Evolutionary conservation across 2,113 vertebrate genomes (phyloP).

Genomic region (Ammodytes marinus): DNA sequence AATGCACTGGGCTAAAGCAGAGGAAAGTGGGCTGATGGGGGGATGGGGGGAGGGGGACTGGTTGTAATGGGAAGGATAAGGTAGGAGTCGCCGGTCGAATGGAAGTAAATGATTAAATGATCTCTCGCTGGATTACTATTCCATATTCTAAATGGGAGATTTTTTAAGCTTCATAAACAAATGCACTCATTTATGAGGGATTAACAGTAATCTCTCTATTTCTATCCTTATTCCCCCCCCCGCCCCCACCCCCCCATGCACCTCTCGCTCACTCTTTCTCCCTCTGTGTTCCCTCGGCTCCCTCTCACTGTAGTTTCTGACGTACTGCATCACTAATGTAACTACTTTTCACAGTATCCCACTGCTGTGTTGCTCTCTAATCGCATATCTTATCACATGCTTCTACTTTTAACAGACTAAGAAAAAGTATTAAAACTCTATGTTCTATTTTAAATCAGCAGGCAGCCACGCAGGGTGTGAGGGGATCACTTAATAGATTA

Average conservation of each 20-base stretch:
- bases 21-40: slow-evolving; percentile 5
- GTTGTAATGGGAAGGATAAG: slow-evolving; percentile 73
- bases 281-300: slow-evolving; percentile 32
- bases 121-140: slow-evolving; percentile 84
- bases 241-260: slow-evolving; percentile 38
- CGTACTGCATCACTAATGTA: slow-evolving; percentile 4
- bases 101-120: slow-evolving; percentile 83
- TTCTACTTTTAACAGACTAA: background rate
- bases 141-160: slow-evolving; percentile 88
- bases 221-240: slow-evolving; percentile 63
- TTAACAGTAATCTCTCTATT: slow-evolving; percentile 87
- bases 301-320: slow-evolving; percentile 37
- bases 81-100: slow-evolving; percentile 52
- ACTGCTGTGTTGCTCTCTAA: slow-evolving; percentile 1
- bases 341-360: slow-evolving; percentile 25
- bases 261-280: slow-evolving; percentile 25
- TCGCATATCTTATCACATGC: slow-evolving; percentile 4
- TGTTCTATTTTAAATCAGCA: slow-evolving; percentile 33
- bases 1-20: slow-evolving; percentile 47
- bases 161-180: slow-evolving; percentile 88
- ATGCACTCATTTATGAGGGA: slow-evolving; percentile 86
- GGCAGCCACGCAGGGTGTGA: slow-evolving; percentile 21
- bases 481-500: slow-evolving; percentile 51
- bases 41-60: slow-evolving; percentile 39
- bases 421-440: background rate